phyloP scores from a whole-genome alignment of 2,113 vertebrate genomes.

The Gymnogyps californianus region DNA sequence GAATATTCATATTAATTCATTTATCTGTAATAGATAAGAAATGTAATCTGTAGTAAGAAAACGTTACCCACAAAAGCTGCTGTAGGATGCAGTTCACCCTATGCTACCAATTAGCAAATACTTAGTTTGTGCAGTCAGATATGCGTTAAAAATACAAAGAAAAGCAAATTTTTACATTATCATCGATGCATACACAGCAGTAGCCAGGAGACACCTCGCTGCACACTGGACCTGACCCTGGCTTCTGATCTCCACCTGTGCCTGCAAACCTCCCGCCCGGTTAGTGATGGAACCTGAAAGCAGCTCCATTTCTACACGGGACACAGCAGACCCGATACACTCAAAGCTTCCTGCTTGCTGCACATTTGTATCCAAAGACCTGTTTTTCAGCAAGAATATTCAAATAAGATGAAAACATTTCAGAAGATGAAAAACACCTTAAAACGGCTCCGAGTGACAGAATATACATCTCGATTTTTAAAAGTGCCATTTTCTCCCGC shows the following conservation, averaged over 20 bases:
- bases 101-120: not conserved
- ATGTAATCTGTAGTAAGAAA: not conserved
- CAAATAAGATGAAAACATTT: conserved; percentile 45
- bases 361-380: not conserved
- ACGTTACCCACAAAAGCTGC: not conserved
- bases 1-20: not conserved
- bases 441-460: not conserved
- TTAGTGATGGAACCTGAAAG: not conserved
- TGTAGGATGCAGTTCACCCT: not conserved
- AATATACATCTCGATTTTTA: not conserved
- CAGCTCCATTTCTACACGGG: not conserved
- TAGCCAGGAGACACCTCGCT: not conserved
- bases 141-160: not conserved
- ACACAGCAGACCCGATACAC: not conserved
- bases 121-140: not conserved
- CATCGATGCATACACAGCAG: not conserved
- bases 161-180: not conserved
- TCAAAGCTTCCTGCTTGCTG: not conserved
- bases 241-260: not conserved
- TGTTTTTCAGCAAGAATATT: conserved; percentile 32
- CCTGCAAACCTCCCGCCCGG: not conserved
- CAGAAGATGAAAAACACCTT: not conserved
- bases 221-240: not conserved
- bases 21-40: not conserved
- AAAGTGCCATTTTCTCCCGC: not conserved